Evolutionary conservation across 2,797 vertebrate genomes (phyloP), one percentile per base, ranked within the genome.

Genomic region (Coendou prehensilis): DNA sequence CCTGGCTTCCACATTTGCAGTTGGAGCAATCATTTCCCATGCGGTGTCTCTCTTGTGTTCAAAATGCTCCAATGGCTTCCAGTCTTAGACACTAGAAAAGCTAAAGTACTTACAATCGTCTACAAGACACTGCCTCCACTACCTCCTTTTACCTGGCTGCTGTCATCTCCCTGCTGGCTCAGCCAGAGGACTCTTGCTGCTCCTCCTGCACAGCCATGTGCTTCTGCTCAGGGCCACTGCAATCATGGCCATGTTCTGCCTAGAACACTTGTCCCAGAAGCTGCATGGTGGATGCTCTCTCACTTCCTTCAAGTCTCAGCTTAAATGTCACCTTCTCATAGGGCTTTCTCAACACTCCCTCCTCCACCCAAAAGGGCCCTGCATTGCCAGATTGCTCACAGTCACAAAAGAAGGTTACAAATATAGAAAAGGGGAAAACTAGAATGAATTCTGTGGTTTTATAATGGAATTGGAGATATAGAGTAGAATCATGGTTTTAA

Each of bases 401-500:
- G 63, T 81, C 73, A 23, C 67, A 79, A 85, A 84, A 57, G 20
- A 82, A 4, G 30, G 52, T 37, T 80, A 10, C 9, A 67, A 78
- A 91, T 54, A 80, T 18, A 92, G 81, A 73, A 75, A 94, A 79
- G 56, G 88, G 75, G 63, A 85, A 87, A 89, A 45, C 71, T 41
- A 73, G 81, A 71, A 30, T 54, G 76, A 56, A 86, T 93, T 93
- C 71, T 47, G 15, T 17, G 88, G 85, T 41, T n/a, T 69, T 92
- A 81, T 47, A 52, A 17, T 84, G 67, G 75, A 92, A 85, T 10
- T 78, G 50, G 93, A 82, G 54, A 73, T 10, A 82, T 1, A 56
- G 73, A 87, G 22, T 41, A 61, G 93, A 67, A 45, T 96, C 63
- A n/a, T 4, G 64, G 83, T 85, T 97, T 93, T 83, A 57, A 50